Percentiles rank a stretch among this genome's conserved stretches.
These are phyloP conservation scores for Danio choprae DNA, from an alignment of 2,797 vertebrate species.

Conservation along the genomic window DNA sequence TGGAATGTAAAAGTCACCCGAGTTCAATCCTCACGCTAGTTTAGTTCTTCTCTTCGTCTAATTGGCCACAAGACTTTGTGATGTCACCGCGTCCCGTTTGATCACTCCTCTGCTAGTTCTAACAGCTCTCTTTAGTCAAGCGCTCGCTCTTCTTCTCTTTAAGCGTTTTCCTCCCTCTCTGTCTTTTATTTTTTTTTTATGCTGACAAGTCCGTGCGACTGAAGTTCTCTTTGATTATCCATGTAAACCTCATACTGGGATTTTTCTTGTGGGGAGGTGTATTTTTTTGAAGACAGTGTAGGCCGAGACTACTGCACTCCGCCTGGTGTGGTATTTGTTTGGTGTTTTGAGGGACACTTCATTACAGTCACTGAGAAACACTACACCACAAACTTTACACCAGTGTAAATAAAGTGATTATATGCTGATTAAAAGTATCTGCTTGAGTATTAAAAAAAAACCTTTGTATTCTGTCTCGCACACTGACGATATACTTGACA, in stretches of 20 bases:
- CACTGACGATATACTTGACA: no score
- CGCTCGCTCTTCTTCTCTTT: constrained; percentile 18
- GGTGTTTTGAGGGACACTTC: constrained; percentile 22
- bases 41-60: constrained; percentile 36
- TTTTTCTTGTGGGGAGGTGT: constrained; percentile 47
- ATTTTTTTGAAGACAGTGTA: constrained; percentile 41
- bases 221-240: constrained; percentile 52
- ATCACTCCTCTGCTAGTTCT: constrained; percentile 40
- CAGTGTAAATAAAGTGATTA: no score
- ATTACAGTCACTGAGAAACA: constrained; percentile 9
- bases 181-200: constrained; percentile 32
- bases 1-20: constrained; percentile 25
- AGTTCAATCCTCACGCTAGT: constrained; percentile 16
- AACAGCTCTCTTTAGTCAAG: constrained; percentile 53
- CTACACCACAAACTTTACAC: background rate
- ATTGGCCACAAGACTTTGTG: constrained; percentile 42
- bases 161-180: constrained; percentile 34
- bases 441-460: no score
- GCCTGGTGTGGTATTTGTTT: constrained; percentile 27
- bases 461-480: no score
- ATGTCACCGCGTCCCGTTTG: constrained; percentile 54
- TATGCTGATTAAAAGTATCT: no score
- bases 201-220: constrained; percentile 18
- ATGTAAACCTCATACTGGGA: constrained; percentile 40
- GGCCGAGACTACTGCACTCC: constrained; percentile 15